phyloP scores from a whole-genome alignment of 2,113 vertebrate genomes.

The Calyptommatus sinebrachiatus region DNA sequence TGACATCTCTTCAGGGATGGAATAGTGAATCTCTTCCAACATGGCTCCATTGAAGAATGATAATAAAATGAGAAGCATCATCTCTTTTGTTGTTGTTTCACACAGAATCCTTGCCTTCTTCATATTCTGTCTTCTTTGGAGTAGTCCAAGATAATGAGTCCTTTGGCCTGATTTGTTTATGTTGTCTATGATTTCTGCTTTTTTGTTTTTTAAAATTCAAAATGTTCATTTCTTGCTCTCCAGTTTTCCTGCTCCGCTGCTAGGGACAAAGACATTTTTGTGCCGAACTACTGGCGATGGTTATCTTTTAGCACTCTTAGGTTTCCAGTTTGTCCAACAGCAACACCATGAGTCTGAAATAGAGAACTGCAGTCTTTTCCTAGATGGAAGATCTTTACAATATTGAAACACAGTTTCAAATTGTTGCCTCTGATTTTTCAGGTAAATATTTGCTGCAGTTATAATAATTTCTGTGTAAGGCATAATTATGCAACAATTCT shows the following conservation, averaged over 20 bases:
- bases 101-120: not conserved
- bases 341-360: not conserved
- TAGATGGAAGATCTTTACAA: not conserved
- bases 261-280: not conserved
- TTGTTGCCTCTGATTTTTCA: too few relatives aligned
- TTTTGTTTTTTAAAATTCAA: too few relatives aligned
- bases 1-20: slow-evolving; percentile 40
- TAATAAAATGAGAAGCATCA: not conserved
- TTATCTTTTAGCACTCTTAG: not conserved
- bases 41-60: not conserved
- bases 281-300: not conserved
- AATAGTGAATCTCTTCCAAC: slow-evolving; percentile 31
- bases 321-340: not conserved
- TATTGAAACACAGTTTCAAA: too few relatives aligned
- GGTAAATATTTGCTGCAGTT: not conserved
- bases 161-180: not conserved
- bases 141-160: not conserved
- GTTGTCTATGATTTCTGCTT: not conserved
- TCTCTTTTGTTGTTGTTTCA: not conserved
- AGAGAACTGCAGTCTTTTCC: not conserved
- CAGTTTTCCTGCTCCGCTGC: not conserved
- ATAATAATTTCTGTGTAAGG: not conserved
- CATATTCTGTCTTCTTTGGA: not conserved
- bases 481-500: not conserved
- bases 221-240: not conserved